Evolutionary conservation across 2,888 invertebrate genomes (phyloP).

Genomic region (Clivina fossor): DNA sequence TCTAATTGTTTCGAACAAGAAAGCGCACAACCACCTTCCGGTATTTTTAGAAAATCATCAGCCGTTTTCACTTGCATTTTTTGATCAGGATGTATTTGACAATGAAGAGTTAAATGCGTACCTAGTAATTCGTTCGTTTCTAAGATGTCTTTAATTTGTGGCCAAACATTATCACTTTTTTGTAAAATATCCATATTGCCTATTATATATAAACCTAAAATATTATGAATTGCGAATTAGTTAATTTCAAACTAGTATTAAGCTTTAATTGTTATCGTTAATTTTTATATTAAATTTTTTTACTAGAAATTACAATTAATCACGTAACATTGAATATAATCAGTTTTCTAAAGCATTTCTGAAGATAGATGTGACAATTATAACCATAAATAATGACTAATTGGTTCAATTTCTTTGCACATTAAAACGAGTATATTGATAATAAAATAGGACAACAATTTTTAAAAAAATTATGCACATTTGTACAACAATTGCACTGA

Average conservation of each 20-base stretch:
- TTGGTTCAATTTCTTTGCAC: too few relatives aligned
- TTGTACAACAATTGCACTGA: too few relatives aligned
- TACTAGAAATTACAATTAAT: neutral
- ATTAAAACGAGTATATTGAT: too few relatives aligned
- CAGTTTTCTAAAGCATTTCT: too few relatives aligned
- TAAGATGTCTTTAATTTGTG: slow-evolving; percentile 56
- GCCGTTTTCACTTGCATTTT: slow-evolving; percentile 50
- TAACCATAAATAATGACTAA: too few relatives aligned
- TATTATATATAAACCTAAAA: slow-evolving; percentile 66
- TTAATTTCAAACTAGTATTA: neutral
- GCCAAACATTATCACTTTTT: slow-evolving; percentile 60
- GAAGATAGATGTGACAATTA: too few relatives aligned
- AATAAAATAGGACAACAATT: too few relatives aligned
- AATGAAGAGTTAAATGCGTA: slow-evolving; percentile 53
- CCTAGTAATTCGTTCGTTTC: slow-evolving; percentile 58
- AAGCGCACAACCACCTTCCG: slow-evolving; percentile 63
- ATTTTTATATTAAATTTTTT: neutral
- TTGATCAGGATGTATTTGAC: slow-evolving; percentile 55
- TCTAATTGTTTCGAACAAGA: slow-evolving; percentile 43
- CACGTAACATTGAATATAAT: neutral
- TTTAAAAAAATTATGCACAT: too few relatives aligned
- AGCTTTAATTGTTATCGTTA: neutral
- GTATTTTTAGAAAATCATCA: slow-evolving; percentile 55
- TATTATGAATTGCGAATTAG: neutral
- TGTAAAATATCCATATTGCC: slow-evolving; percentile 68